phyloP scores from a whole-genome alignment of 2,888 invertebrate genomes.

The Lasioglossum figueresi region DNA sequence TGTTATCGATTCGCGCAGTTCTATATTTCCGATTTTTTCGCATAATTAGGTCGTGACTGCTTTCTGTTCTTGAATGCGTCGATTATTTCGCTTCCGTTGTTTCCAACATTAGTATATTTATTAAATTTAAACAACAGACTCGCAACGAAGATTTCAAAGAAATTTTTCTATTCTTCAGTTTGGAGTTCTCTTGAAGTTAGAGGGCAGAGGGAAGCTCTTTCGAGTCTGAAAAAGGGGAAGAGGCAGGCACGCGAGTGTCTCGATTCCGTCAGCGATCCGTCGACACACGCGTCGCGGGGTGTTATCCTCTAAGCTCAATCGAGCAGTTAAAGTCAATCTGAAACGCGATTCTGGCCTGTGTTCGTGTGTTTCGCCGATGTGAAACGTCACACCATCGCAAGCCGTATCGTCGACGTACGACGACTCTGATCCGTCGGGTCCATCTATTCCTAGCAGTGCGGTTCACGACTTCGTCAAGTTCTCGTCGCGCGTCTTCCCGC shows the following conservation, averaged over 20 bases:
- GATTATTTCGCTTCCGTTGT: background rate
- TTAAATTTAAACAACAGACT: no score
- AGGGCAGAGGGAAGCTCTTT: background rate
- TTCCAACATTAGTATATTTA: no score
- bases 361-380: constrained; percentile 55
- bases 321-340: constrained; percentile 70
- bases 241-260: constrained; percentile 20
- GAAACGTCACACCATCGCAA: constrained; percentile 58
- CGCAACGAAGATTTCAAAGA: no score
- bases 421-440: constrained; percentile 67
- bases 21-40: background rate
- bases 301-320: constrained; percentile 66
- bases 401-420: constrained; percentile 61
- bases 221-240: background rate
- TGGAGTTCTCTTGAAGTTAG: no score
- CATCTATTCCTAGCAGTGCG: constrained; percentile 82
- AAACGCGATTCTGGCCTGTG: constrained; percentile 60
- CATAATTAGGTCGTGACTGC: background rate
- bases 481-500: constrained; percentile 63
- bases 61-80: background rate
- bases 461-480: constrained; percentile 77
- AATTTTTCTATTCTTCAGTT: no score
- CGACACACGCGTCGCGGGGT: constrained; percentile 32
- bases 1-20: background rate
- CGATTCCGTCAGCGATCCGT: constrained; percentile 51